Percentiles rank a stretch among this genome's conserved stretches.
Conservation (phyloP, 2,797 vertebrate species). For the Chelidonichthys spinosus region DNA sequence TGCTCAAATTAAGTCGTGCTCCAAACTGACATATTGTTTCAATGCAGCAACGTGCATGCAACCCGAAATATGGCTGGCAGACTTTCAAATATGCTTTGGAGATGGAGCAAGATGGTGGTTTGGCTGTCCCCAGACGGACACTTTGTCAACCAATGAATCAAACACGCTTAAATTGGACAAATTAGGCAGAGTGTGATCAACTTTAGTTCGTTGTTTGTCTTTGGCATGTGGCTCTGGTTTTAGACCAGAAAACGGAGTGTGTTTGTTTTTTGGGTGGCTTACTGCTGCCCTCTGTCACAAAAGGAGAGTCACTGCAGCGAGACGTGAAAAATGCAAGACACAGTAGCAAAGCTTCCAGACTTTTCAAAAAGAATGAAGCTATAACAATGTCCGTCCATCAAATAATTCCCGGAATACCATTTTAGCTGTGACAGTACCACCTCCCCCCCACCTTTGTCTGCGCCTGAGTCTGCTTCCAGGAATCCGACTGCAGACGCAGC, state of each 20-base stretch:
- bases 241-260: constrained; percentile 8
- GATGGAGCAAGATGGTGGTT: constrained; percentile 70
- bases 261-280: constrained; percentile 54
- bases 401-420: constrained; percentile 71
- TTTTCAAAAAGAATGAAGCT: constrained; percentile 56
- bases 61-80: constrained; percentile 80
- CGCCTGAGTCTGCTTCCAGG: constrained; percentile 73
- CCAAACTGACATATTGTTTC: constrained; percentile 79
- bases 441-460: constrained; percentile 58
- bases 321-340: constrained; percentile 30
- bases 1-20: constrained; percentile 71
- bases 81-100: constrained; percentile 77
- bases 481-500: constrained; percentile 84
- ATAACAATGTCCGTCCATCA: constrained; percentile 62
- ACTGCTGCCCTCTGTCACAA: constrained; percentile 82
- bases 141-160: constrained; percentile 70
- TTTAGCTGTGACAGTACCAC: constrained; percentile 58
- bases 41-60: constrained; percentile 62
- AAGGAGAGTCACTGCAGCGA: constrained; percentile 62
- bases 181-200: constrained; percentile 76
- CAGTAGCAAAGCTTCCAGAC: constrained; percentile 58
- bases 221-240: constrained; percentile 59
- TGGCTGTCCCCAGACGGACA: constrained; percentile 65
- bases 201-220: constrained; percentile 68
- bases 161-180: constrained; percentile 71